phyloP scores from a whole-genome alignment of 53 echinoderm and acorn worm genomes.

The Stichopus horrens region DNA sequence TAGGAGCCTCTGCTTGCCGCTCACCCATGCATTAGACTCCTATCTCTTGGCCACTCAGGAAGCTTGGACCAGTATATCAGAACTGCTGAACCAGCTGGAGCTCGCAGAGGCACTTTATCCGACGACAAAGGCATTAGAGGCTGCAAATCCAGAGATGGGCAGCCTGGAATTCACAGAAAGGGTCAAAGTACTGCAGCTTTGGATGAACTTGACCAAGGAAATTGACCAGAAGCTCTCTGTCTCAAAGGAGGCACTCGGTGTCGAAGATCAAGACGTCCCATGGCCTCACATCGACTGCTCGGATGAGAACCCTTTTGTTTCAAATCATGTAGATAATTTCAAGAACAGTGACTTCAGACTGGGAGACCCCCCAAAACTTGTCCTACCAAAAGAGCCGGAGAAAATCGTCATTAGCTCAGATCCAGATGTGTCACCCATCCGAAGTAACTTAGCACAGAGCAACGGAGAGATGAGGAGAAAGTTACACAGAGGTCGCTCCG shows the following conservation, averaged over 20 bases:
- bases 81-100: conserved; percentile 67
- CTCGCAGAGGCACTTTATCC: conserved; percentile 74
- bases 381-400: not conserved
- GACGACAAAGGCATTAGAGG: conserved; percentile 69
- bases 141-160: conserved; percentile 60
- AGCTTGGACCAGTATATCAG: conserved; percentile 68
- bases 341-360: not conserved
- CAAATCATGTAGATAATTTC: no score
- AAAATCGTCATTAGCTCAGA: not conserved
- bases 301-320: not conserved
- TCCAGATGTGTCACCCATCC: conserved; percentile 40
- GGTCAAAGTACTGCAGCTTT: conserved; percentile 72
- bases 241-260: conserved; percentile 71
- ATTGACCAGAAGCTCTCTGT: conserved; percentile 78
- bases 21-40: conserved; percentile 68
- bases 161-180: conserved; percentile 59
- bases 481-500: conserved; percentile 20
- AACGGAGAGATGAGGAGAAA: not conserved
- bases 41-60: conserved; percentile 69
- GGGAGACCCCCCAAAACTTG: conserved; percentile 9
- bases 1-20: conserved; percentile 69
- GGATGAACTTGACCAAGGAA: conserved; percentile 91
- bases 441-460: not conserved
- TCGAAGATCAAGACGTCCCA: conserved; percentile 71
- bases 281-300: conserved; percentile 74